Evolutionary conservation across 2,888 invertebrate genomes (phyloP).

Genomic region (Hirtodrosophila confusa): DNA sequence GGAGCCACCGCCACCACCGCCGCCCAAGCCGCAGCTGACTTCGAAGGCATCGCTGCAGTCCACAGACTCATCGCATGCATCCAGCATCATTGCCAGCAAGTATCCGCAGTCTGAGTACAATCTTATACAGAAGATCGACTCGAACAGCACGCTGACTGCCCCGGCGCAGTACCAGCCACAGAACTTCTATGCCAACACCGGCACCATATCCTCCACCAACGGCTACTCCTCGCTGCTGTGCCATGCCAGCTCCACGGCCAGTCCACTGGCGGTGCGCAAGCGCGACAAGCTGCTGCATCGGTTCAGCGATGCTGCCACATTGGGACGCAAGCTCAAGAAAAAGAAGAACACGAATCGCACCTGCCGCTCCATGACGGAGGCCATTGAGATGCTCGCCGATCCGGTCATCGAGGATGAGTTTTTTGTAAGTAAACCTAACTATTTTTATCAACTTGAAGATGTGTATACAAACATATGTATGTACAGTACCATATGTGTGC

Average conservation of each 20-base stretch:
- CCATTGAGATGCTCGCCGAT: conserved; percentile 84
- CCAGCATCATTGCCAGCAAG: conserved; percentile 80
- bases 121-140: conserved; percentile 82
- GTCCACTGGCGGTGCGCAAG: conserved; percentile 82
- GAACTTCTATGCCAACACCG: conserved; percentile 82
- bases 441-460: conserved; percentile 22
- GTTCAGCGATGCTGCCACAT: conserved; percentile 84
- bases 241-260: conserved; percentile 81
- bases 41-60: conserved; percentile 76
- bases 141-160: conserved; percentile 77
- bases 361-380: conserved; percentile 84
- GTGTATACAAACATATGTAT: not conserved
- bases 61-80: conserved; percentile 57
- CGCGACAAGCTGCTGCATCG: conserved; percentile 83
- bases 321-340: conserved; percentile 83
- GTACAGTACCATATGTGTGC: not conserved
- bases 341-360: conserved; percentile 83
- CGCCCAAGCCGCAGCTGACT: conserved; percentile 77
- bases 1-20: conserved; percentile 83
- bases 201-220: conserved; percentile 69
- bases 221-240: conserved; percentile 78
- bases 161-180: conserved; percentile 80
- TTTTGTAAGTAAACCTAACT: conserved; percentile 81
- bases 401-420: conserved; percentile 84
- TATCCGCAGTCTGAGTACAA: conserved; percentile 83